A percentile compares a stretch with the other conserved stretches of the same genome.
Evolutionary conservation across 2,113 vertebrate genomes (phyloP).

Genomic region (Eonycteris spelaea): DNA sequence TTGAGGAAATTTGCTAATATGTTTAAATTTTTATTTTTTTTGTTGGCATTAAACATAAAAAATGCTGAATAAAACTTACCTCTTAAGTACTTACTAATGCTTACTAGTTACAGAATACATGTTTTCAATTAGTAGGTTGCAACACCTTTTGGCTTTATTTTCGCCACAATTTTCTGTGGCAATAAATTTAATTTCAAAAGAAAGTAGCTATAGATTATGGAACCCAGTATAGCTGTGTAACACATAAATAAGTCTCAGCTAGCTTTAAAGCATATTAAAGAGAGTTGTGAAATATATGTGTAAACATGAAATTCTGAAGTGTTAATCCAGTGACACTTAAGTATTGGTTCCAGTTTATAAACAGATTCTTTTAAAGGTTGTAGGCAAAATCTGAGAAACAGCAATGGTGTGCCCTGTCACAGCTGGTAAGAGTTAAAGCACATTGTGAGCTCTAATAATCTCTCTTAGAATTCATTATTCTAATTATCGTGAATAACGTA

Average conservation of each 20-base stretch:
- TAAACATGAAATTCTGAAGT: slow-evolving; percentile 76
- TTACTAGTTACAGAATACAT: slow-evolving; percentile 47
- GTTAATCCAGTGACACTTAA: slow-evolving; percentile 75
- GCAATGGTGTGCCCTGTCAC: neutral
- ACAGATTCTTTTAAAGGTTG: slow-evolving; percentile 60
- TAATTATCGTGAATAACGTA: slow-evolving; percentile 29
- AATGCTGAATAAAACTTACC: slow-evolving; percentile 49
- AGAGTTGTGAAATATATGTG: slow-evolving; percentile 70
- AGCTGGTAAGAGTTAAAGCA: slow-evolving; percentile 61
- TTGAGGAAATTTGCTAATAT: slow-evolving; percentile 67
- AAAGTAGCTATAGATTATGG: slow-evolving; percentile 54
- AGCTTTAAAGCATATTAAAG: slow-evolving; percentile 70
- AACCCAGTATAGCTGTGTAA: slow-evolving; percentile 37
- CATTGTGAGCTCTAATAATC: neutral
- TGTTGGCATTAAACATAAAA: slow-evolving; percentile 54
- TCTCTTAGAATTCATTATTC: slow-evolving; percentile 40
- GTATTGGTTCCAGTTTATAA: slow-evolving; percentile 73
- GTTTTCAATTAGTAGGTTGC: slow-evolving; percentile 73
- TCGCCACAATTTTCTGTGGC: slow-evolving; percentile 54
- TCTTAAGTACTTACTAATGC: slow-evolving; percentile 64
- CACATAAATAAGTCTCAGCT: slow-evolving; percentile 66
- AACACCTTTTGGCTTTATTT: slow-evolving; percentile 65
- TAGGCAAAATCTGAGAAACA: neutral
- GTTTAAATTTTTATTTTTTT: slow-evolving; percentile 61
- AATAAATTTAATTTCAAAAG: slow-evolving; percentile 70